Base-by-base conservation (phyloP, 2,797 vertebrate genomes). In the Petrocephalus sullivani region DNA sequence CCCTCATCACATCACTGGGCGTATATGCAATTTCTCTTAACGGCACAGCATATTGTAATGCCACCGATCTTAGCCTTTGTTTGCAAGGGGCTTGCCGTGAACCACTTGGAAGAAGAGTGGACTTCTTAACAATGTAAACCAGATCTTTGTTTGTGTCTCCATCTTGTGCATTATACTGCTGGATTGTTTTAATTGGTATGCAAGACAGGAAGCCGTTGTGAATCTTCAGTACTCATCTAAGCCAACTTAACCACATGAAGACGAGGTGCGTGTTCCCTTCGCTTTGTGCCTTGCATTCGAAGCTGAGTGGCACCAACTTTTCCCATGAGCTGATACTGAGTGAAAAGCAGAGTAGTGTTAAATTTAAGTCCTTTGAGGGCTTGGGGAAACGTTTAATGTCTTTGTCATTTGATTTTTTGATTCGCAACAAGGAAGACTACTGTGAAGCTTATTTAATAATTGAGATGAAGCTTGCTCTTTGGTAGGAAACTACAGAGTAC, bases 161-260 rank as follows among this genome's bases (percentile, higher is more conserved):
- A 1, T 67, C 33, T 41, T 57, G 61, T 83, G 21, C 49, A 23
- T 10, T 37, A 49, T 21, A 12, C 58, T 67, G 7, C 56, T 4
- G n/a, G 51, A 56, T 53, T 78, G n/a, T 58, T 75, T 12, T 78
- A 78, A 86, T 58, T 53, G 64, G 53, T 14, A 19, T 64, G 41
- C 14, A 37, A 49, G 64, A 86, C 84, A 54, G 84, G 88, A 89
- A 89, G 37, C 46, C 4, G 84, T 86, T 81, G 84, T 86, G 84
- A 86, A 60, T 88, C 60, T 60, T 84, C 53, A 53, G 88, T 75
- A 10, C 78, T 61, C 89, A 53, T 49, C 88, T 58, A 89, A 86
- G 86, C 49, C 7, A 2, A 85, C 88, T 87, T 91, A 88, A 91
- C 90, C 90, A 54, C 91, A 89, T 58, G 85, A 87, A 83, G 88